Percentiles rank a stretch among this genome's conserved stretches.
phyloP scores from a whole-genome alignment of 2,113 vertebrate genomes.

The Sebastes schlegelii region DNA sequence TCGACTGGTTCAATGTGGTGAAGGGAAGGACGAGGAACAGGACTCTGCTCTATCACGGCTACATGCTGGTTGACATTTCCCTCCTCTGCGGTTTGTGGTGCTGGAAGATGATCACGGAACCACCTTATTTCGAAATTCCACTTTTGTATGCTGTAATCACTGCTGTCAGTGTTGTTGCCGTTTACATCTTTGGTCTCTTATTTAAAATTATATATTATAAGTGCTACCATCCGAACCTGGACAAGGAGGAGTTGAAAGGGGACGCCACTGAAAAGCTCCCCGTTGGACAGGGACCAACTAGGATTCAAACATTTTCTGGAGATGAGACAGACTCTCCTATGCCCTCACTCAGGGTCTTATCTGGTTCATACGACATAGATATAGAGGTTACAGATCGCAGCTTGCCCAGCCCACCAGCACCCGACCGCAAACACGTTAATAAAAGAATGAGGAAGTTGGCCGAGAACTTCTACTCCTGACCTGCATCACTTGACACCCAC shows the following conservation, averaged over 20 bases:
- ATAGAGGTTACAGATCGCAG: accelerated
- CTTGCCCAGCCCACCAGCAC: accelerated
- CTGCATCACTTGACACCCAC: neutral
- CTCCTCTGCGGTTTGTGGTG: conserved; percentile 83
- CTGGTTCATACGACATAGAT: neutral
- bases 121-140: accelerated
- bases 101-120: conserved; percentile 54
- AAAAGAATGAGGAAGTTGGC: conserved; percentile 76
- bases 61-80: conserved; percentile 82
- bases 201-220: conserved; percentile 71
- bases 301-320: accelerated
- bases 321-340: neutral
- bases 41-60: conserved; percentile 83
- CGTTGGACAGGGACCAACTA: neutral
- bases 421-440: neutral
- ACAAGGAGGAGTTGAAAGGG: conserved; percentile 9
- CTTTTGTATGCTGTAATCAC: neutral
- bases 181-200: conserved; percentile 49
- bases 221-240: conserved; percentile 63
- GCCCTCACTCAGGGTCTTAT: too few species aligned
- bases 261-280: accelerated
- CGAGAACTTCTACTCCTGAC: conserved; percentile 71
- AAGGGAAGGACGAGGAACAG: conserved; percentile 75
- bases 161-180: accelerated
- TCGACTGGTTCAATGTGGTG: conserved; percentile 89